phyloP scores from a whole-genome alignment of 1,140 invertebrate species.

The Tetranychus cinnabarinus region DNA sequence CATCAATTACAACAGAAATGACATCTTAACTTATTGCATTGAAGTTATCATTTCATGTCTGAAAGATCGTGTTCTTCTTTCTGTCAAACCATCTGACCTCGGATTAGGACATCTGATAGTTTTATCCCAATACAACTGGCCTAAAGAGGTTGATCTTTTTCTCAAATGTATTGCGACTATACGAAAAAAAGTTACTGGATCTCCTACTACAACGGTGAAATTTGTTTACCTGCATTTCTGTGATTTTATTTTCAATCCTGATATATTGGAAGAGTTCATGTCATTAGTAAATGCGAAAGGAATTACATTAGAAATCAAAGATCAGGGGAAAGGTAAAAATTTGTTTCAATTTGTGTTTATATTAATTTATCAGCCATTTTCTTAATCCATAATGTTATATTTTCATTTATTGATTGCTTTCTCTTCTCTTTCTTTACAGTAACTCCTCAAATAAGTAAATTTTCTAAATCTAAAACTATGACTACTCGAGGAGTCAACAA shows the following conservation, averaged over 20 bases:
- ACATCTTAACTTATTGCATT: conserved; percentile 2
- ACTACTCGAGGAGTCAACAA: conserved; percentile 1
- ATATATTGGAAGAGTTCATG: conserved; percentile 24
- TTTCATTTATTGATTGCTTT: no score
- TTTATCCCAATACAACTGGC: conserved; percentile 9
- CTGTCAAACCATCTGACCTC: conserved; percentile 1
- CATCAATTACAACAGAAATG: not conserved
- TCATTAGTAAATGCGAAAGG: conserved; percentile 1
- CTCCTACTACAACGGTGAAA: conserved; percentile 5
- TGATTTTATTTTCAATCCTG: conserved; percentile 27
- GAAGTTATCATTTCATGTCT: conserved; percentile 4
- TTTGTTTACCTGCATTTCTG: conserved; percentile 12
- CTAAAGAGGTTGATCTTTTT: conserved; percentile 2
- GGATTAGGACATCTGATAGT: conserved; percentile 9
- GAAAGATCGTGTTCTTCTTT: not conserved
- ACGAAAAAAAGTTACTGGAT: not conserved
- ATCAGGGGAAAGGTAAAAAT: not conserved
- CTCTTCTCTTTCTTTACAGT: not conserved
- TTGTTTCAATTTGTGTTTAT: not conserved
- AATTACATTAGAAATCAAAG: conserved; percentile 17
- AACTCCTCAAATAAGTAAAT: not conserved
- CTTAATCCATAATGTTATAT: no score
- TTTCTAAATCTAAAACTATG: not conserved
- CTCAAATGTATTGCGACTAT: not conserved
- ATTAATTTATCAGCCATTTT: no score